Base-by-base conservation (phyloP, 2,113 vertebrate genomes). In the Petroica traversi region DNA sequence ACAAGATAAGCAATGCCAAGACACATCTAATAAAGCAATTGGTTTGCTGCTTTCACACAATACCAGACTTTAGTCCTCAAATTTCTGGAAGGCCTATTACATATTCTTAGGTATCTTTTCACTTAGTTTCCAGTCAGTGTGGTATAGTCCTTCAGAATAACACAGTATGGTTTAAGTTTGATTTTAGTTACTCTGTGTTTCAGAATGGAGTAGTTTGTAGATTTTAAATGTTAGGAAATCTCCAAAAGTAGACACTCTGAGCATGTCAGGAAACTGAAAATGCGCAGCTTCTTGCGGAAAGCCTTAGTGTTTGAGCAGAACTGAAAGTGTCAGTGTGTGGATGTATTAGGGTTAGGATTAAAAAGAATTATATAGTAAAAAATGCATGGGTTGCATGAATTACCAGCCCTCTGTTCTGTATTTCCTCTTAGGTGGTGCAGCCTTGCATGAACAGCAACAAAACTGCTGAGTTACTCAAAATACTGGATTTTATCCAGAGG, bases 401-500 rank as follows among this genome's bases (percentile, higher is more conserved):
- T 54, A 19, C 8, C 36, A 66, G 12, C 51, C 22, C 5, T 91
- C 15, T 93, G 11, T 49, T 55, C 80, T 95, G n/a, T 68, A 9
- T 88, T 54, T 59, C 6, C 23, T 49, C 28, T 48, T 63, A 99
- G 99, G 92, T 98, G 3, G 96, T 99, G 38, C 98, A 96, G 3
- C 96, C 98, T 93, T 99, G 98, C 69, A 79, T 96, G 8, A 98
- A 98, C 83, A 98, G 94, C 90, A 98, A 93, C 55, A 99, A 98
- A 97, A 97, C 96, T 63, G 97, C 98, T 6, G 96, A 97, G 17
- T 96, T 99, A 82, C 95, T 99, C 40, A 97, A 95, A 8, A 91
- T 88, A 12, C 91, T 99, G 92, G 98, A 99, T 92, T 98, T 98
- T 48, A 95, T 77, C 29, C 98, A 98, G 14, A 94, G 41, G 5